A percentile compares a stretch with the other conserved stretches of the same genome.
Evolutionary conservation across 2,888 invertebrate genomes (phyloP).

Genomic region (Cheilosia vulpina): DNA sequence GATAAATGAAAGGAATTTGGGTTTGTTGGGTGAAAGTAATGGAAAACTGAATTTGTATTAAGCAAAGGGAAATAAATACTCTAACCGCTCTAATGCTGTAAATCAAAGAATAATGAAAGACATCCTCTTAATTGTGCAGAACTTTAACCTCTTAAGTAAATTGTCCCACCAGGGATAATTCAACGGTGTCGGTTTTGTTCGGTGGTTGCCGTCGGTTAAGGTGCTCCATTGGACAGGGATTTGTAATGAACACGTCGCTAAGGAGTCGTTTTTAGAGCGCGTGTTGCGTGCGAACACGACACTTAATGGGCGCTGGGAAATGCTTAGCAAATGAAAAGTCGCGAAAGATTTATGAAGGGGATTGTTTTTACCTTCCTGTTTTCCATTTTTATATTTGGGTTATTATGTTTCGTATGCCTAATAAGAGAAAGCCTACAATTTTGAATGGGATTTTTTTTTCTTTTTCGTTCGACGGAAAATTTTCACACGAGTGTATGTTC

Average conservation of each 20-base stretch:
- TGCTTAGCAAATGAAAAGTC: constrained; percentile 39
- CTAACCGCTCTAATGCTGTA: background rate
- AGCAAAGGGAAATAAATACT: background rate
- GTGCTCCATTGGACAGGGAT: constrained; percentile 28
- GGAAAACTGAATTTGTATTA: background rate
- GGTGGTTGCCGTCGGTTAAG: constrained; percentile 16
- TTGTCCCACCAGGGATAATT: constrained; percentile 29
- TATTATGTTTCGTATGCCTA: constrained; percentile 23
- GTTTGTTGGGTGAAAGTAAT: background rate
- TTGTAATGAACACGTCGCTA: constrained; percentile 10
- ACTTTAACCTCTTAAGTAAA: constrained; percentile 32
- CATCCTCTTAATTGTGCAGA: constrained; percentile 8
- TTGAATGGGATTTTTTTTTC: constrained; percentile 5
- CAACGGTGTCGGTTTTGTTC: background rate
- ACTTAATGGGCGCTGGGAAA: constrained; percentile 25
- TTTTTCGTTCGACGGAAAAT: background rate
- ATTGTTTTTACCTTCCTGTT: background rate
- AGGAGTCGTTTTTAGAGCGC: constrained; percentile 19
- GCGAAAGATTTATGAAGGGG: constrained; percentile 26
- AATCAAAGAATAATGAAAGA: constrained; percentile 7
- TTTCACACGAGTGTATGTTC: background rate
- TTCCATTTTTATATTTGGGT: constrained; percentile 32
- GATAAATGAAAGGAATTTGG: constrained; percentile 24
- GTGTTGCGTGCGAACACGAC: constrained; percentile 50
- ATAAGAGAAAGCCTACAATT: background rate